Conservation (phyloP, 2,888 invertebrate genomes). For the Platerodrilus igneus region DNA sequence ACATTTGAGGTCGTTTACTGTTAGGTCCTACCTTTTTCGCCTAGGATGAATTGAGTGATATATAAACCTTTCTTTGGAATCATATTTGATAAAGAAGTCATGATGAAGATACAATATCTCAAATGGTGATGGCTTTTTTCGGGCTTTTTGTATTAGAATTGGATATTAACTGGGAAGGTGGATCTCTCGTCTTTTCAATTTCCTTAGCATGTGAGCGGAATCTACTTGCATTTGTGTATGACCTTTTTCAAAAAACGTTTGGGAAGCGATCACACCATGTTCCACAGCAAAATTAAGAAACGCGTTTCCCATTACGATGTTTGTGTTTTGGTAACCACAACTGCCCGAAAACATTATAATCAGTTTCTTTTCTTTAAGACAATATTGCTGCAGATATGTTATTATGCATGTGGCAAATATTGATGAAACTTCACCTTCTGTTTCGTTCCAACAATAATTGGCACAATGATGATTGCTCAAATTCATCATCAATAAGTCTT, state of each 20-base stretch:
- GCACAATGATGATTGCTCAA: conserved; percentile 6
- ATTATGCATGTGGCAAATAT: conserved; percentile 10
- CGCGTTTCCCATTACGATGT: conserved; percentile 24
- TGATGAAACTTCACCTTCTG: conserved; percentile 8
- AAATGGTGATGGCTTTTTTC: conserved; percentile 13
- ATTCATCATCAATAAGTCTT: too few relatives aligned
- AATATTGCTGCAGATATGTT: conserved; percentile 6
- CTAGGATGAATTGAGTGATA: conserved; percentile 2
- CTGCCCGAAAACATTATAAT: conserved; percentile 27
- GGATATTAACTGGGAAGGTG: conserved; percentile 24
- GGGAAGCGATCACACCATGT: conserved; percentile 11
- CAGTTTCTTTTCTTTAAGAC: conserved; percentile 11
- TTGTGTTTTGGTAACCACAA: conserved; percentile 28
- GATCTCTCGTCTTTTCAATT: conserved; percentile 22
- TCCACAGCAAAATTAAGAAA: conserved; percentile 15
- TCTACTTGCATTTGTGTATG: conserved; percentile 29
- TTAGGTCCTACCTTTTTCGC: background rate
- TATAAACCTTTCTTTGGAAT: background rate
- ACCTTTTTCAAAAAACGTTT: conserved; percentile 23
- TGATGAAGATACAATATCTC: background rate
- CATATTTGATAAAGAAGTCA: background rate
- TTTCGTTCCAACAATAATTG: conserved; percentile 14
- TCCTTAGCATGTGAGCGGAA: conserved; percentile 21
- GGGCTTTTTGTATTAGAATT: conserved; percentile 18
- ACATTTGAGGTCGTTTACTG: background rate